A percentile compares a stretch with the other conserved stretches of the same genome.
These are phyloP conservation scores for Luscinia megarhynchos DNA, from an alignment of 2,797 vertebrate genomes.

Conservation along the genomic window DNA sequence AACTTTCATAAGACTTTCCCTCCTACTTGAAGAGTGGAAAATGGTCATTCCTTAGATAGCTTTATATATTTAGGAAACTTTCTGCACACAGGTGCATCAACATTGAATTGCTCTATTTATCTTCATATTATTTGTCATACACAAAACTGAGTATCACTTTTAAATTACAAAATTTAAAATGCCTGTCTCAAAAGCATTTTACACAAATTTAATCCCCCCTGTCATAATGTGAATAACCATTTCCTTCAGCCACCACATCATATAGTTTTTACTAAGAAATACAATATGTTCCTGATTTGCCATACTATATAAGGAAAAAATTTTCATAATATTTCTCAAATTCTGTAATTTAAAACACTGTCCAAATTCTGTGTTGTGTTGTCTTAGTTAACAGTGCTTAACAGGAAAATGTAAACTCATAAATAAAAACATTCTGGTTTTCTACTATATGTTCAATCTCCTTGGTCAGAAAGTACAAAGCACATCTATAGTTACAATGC, in stretches of 20 bases:
- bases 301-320: neutral
- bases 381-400: neutral
- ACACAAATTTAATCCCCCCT: neutral
- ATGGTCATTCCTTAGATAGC: neutral
- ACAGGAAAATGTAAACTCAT: neutral
- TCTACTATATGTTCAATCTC: neutral
- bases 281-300: neutral
- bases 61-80: neutral
- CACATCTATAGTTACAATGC: neutral
- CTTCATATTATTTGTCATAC: neutral
- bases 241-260: neutral
- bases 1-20: neutral
- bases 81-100: neutral
- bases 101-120: neutral
- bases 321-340: neutral
- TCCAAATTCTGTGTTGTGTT: neutral
- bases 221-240: neutral
- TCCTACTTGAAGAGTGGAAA: neutral
- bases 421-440: neutral
- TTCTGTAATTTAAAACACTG: neutral
- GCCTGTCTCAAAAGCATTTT: neutral
- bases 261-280: neutral
- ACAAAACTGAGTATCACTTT: neutral
- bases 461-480: neutral
- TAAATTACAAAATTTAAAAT: neutral